Evolutionary conservation across 2,797 vertebrate genomes (phyloP).

Genomic region (Bucorvus abyssinicus): DNA sequence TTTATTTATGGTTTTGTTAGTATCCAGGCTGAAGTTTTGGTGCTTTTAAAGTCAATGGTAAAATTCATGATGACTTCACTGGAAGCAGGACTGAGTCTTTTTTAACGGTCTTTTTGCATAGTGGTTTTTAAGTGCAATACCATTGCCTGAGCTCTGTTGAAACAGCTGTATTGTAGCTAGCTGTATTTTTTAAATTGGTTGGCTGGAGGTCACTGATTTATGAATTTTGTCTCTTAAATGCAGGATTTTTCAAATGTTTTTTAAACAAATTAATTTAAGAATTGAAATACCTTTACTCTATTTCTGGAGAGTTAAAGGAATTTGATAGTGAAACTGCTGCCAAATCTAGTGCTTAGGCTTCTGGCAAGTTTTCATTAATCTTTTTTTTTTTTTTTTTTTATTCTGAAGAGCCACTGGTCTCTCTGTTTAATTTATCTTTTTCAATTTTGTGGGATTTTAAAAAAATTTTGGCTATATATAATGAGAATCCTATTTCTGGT

Average conservation of each 20-base stretch:
- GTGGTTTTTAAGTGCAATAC: not conserved
- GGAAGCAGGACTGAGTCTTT: not conserved
- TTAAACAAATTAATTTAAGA: not conserved
- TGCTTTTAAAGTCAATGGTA: not conserved
- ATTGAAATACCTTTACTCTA: not conserved
- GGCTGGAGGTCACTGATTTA: not conserved
- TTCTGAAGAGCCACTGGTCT: not conserved
- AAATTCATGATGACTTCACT: not conserved
- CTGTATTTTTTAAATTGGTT: not conserved
- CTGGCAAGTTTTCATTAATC: not conserved
- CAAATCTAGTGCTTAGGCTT: not conserved
- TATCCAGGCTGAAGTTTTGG: not conserved
- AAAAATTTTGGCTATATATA: not conserved
- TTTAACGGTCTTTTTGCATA: not conserved
- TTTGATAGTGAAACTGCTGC: not conserved
- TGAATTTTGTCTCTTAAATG: not conserved
- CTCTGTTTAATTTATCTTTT: not conserved
- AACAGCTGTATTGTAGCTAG: not conserved
- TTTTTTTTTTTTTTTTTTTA: not conserved
- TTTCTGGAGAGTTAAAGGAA: not conserved
- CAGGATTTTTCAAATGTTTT: not conserved
- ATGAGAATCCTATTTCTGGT: not conserved
- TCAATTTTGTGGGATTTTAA: not conserved
- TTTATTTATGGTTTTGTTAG: not conserved
- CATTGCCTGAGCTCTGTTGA: not conserved